A percentile compares a stretch with the other conserved stretches of the same genome.
These are phyloP conservation scores for Passer domesticus DNA, from an alignment of 2,113 vertebrate genomes.

Conservation along the genomic window DNA sequence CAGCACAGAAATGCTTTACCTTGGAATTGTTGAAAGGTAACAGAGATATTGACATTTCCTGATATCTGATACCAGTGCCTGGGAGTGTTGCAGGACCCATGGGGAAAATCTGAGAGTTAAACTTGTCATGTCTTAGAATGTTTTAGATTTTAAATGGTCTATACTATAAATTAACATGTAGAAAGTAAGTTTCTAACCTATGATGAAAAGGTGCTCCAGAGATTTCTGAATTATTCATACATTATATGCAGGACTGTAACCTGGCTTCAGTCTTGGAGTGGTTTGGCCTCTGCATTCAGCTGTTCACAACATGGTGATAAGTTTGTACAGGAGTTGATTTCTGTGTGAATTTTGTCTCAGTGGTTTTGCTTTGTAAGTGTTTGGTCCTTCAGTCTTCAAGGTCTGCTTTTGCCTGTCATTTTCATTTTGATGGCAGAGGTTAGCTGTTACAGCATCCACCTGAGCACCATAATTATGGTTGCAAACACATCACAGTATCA, in stretches of 20 bases:
- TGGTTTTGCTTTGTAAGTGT: background rate
- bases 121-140: background rate
- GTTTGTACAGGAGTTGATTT: background rate
- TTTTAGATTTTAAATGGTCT: background rate
- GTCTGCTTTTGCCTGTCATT: background rate
- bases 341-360: background rate
- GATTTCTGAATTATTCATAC: background rate
- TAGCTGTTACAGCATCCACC: background rate
- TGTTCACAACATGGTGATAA: background rate
- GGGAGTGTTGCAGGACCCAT: background rate
- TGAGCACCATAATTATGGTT: background rate
- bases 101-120: background rate
- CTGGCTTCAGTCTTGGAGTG: background rate
- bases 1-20: background rate
- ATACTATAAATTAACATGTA: background rate
- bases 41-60: background rate
- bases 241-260: background rate
- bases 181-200: background rate
- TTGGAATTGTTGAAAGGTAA: background rate
- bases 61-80: background rate
- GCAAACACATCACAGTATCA: background rate
- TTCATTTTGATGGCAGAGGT: background rate
- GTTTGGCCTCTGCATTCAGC: background rate
- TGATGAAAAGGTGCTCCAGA: background rate
- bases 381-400: background rate